A percentile compares a stretch with the other conserved stretches of the same genome.
Evolutionary conservation across 2,888 invertebrate species (phyloP).

Genomic region (Aleiodes leptofemur): DNA sequence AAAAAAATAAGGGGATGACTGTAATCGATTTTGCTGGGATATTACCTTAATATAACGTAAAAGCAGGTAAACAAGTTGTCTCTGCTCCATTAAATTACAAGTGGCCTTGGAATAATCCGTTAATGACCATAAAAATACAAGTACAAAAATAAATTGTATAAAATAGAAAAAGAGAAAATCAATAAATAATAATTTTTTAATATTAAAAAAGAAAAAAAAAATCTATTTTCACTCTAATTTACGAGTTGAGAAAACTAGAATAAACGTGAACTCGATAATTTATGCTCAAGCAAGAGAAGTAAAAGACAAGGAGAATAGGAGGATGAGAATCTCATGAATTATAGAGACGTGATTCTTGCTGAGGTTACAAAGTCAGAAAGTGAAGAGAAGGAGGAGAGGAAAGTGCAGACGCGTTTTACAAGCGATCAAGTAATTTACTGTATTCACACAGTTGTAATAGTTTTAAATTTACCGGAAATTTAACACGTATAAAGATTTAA

Average conservation of each 20-base stretch:
- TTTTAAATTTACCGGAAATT: constrained; percentile 26
- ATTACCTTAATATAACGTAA: too few species aligned
- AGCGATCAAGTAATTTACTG: constrained; percentile 23
- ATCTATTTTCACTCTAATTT: constrained; percentile 14
- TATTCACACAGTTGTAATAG: constrained; percentile 22
- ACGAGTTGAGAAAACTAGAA: constrained; percentile 18
- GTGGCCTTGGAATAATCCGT: too few species aligned
- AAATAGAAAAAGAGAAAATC: constrained; percentile 2
- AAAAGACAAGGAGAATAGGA: constrained; percentile 2
- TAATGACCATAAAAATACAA: too few species aligned
- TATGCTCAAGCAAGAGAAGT: constrained; percentile 9
- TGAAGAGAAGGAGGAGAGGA: not conserved
- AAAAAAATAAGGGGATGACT: too few species aligned
- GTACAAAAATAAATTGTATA: too few species aligned
- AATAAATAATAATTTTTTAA: too few species aligned
- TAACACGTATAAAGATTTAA: not conserved
- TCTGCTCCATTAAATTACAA: too few species aligned
- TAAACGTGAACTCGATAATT: constrained; percentile 33
- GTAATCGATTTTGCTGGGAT: too few species aligned
- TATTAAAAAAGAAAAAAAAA: too few species aligned
- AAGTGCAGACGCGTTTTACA: constrained; percentile 35
- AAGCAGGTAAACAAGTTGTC: too few species aligned
- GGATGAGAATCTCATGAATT: constrained; percentile 24
- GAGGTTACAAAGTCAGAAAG: not conserved
- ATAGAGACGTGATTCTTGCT: constrained; percentile 34